A percentile compares a stretch with the other conserved stretches of the same genome.
Evolutionary conservation across 1,140 invertebrate genomes (phyloP).

Genomic region (Gonatopus flavifemur): DNA sequence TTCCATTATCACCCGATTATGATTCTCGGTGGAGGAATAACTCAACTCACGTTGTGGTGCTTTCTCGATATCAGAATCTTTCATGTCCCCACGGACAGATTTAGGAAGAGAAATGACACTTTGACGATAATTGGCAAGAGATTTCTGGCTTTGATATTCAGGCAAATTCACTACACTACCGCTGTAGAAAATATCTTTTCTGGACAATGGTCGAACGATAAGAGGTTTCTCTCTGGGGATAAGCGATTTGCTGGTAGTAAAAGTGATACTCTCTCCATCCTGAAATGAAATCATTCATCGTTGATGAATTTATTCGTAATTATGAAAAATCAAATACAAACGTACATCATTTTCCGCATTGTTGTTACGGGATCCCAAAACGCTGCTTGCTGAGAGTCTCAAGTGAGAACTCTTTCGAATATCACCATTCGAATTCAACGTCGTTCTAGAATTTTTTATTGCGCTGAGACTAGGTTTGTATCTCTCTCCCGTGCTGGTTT

Average conservation of each 20-base stretch:
- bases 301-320: neutral
- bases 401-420: constrained; percentile 61
- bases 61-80: constrained; percentile 67
- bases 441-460: constrained; percentile 63
- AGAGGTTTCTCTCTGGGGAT: constrained; percentile 63
- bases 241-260: constrained; percentile 58
- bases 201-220: constrained; percentile 88
- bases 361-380: constrained; percentile 63
- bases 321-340: constrained; percentile 15
- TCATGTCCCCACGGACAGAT: constrained; percentile 64
- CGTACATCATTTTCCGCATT: constrained; percentile 66
- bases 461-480: constrained; percentile 78
- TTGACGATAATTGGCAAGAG: constrained; percentile 82
- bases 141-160: constrained; percentile 90
- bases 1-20: neutral
- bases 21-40: no score
- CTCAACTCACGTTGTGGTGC: constrained; percentile 65
- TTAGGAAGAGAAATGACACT: constrained; percentile 79
- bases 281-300: constrained; percentile 27
- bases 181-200: constrained; percentile 98
- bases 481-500: constrained; percentile 75
- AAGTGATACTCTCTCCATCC: constrained; percentile 55
- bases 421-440: constrained; percentile 59
- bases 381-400: constrained; percentile 62
- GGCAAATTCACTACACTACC: constrained; percentile 90